Evolutionary conservation across 2,113 vertebrate species (phyloP).

Genomic region (Delphinapterus leucas): DNA sequence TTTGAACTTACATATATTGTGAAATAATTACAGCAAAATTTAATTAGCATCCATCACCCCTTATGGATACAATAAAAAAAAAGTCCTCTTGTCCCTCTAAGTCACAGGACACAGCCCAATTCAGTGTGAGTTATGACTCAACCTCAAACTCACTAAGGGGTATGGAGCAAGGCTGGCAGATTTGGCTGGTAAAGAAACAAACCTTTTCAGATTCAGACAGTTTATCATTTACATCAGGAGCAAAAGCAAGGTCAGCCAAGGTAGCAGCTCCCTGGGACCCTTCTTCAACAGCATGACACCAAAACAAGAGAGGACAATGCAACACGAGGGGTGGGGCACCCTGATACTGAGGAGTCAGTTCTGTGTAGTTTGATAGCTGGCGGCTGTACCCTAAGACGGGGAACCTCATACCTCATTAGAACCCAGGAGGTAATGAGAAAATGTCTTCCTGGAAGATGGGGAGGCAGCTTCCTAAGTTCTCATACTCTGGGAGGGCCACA

Average conservation of each 20-base stretch:
- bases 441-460: background rate
- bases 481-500: background rate
- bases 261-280: background rate
- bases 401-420: background rate
- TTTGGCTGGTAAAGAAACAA: background rate
- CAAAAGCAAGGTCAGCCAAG: background rate
- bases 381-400: background rate
- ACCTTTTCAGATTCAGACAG: constrained; percentile 1
- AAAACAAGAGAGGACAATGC: background rate
- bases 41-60: background rate
- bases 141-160: background rate
- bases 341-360: background rate
- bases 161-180: background rate
- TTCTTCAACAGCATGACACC: background rate
- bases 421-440: background rate
- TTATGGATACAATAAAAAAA: background rate
- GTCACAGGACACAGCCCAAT: background rate
- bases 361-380: background rate
- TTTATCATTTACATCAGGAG: background rate
- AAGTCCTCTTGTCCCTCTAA: background rate
- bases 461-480: background rate
- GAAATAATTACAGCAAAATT: background rate
- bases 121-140: background rate
- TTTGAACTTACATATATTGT: background rate
- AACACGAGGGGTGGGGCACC: background rate